These are phyloP conservation scores for Silurus lanzhouensis DNA, from an alignment of 2,797 vertebrate genomes.

Conservation along the genomic window DNA sequence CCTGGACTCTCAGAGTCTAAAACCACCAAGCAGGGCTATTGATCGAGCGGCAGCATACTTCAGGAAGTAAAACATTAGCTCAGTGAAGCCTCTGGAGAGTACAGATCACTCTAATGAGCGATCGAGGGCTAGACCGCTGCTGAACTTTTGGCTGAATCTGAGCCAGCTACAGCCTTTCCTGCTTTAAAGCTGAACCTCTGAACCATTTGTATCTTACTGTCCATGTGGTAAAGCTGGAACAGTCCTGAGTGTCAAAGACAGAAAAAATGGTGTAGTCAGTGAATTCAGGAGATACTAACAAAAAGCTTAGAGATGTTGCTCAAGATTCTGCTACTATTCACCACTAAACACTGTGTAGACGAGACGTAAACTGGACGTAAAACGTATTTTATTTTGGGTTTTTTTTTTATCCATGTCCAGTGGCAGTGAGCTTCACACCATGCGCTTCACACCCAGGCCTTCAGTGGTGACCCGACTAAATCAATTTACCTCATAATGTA, in stretches of 20 bases:
- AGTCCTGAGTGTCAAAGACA: not conserved
- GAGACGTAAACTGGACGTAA: too few relatives aligned
- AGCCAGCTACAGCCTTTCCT: slow-evolving; percentile 24
- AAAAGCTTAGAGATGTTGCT: not conserved
- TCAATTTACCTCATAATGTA: too few relatives aligned
- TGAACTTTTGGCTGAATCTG: slow-evolving; percentile 39
- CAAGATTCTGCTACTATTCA: not conserved
- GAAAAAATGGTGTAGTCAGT: not conserved
- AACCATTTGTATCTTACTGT: slow-evolving; percentile 13
- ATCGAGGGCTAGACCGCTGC: slow-evolving; percentile 35
- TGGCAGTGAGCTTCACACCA: too few relatives aligned
- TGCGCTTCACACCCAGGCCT: too few relatives aligned
- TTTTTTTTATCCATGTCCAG: too few relatives aligned
- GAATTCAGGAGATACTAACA: not conserved
- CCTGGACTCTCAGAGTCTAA: slow-evolving; percentile 34
- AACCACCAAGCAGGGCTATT: slow-evolving; percentile 46
- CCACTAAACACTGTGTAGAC: too few relatives aligned
- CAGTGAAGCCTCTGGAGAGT: slow-evolving; percentile 46
- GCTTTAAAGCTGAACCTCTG: slow-evolving; percentile 15
- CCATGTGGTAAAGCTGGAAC: not conserved
- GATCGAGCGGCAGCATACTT: slow-evolving; percentile 53
- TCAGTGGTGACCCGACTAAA: too few relatives aligned
- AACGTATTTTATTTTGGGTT: not conserved
- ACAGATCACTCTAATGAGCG: slow-evolving; percentile 47
- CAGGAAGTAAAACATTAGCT: slow-evolving; percentile 59